Percentiles rank a stretch among this genome's conserved stretches.
Conservation (phyloP, 2,888 invertebrate genomes). For the Clistopyga incitator region DNA sequence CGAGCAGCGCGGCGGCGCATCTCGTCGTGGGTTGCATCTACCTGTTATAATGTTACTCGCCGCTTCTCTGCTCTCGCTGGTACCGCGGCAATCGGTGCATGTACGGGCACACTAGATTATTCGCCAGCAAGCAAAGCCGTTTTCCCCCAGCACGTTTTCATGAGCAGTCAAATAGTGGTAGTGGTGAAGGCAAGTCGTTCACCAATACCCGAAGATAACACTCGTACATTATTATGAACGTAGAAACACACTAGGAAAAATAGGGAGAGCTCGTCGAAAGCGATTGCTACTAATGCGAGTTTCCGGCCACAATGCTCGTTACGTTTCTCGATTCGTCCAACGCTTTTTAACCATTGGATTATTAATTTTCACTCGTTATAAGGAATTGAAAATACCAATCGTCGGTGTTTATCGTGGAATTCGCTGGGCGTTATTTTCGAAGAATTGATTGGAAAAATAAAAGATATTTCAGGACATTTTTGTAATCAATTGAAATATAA, state of each 20-base stretch:
- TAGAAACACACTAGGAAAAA: slow-evolving; percentile 36
- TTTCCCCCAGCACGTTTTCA: slow-evolving; percentile 16
- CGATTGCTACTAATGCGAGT: slow-evolving; percentile 70
- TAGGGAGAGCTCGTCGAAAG: slow-evolving; percentile 68
- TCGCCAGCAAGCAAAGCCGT: neutral
- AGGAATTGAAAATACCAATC: neutral
- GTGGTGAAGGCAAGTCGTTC: slow-evolving; percentile 16
- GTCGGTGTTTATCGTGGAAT: neutral
- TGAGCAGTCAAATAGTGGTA: slow-evolving; percentile 52
- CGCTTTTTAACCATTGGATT: neutral
- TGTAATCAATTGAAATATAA: too few relatives aligned
- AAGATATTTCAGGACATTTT: too few relatives aligned
- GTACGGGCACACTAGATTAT: slow-evolving; percentile 23
- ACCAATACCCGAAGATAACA: slow-evolving; percentile 13
- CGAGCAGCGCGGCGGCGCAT: neutral
- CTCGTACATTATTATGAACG: slow-evolving; percentile 1
- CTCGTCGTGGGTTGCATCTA: slow-evolving; percentile 14
- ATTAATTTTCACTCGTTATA: neutral
- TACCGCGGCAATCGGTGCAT: slow-evolving; percentile 27
- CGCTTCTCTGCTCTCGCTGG: slow-evolving; percentile 18
- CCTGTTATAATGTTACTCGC: slow-evolving; percentile 15
- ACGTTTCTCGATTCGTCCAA: slow-evolving; percentile 14
- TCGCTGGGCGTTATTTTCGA: too few relatives aligned
- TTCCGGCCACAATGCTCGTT: slow-evolving; percentile 55
- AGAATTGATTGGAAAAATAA: too few relatives aligned